Conservation (phyloP, 1,140 invertebrate genomes). For the Drosophila subpulchrella region DNA sequence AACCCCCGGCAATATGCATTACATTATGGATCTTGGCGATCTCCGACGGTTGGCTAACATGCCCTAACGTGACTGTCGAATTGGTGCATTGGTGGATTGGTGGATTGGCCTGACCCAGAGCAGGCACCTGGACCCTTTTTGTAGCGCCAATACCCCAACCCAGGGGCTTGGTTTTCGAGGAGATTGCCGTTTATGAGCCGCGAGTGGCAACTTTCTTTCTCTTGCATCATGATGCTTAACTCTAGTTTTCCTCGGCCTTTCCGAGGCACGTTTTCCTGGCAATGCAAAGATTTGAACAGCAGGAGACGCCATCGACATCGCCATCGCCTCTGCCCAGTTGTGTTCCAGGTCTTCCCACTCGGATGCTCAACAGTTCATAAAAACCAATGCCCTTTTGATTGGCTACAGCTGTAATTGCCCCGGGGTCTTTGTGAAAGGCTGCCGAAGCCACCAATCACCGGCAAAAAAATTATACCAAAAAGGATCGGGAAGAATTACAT, state of each 20-base stretch:
- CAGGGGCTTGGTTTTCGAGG: slow-evolving; percentile 30
- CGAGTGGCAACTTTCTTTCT: slow-evolving; percentile 71
- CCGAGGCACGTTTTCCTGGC: slow-evolving; percentile 65
- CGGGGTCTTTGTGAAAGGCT: slow-evolving; percentile 64
- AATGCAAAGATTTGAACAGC: slow-evolving; percentile 80
- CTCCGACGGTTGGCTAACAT: slow-evolving; percentile 53
- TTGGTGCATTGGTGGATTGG: slow-evolving; percentile 1
- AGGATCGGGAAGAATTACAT: neutral
- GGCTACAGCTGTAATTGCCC: slow-evolving; percentile 69
- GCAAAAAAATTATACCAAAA: neutral
- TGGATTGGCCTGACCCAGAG: slow-evolving; percentile 51
- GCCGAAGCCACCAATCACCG: neutral
- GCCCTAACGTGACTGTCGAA: slow-evolving; percentile 69
- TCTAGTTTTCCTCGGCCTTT: slow-evolving; percentile 10
- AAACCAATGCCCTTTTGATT: slow-evolving; percentile 82
- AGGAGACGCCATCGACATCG: slow-evolving; percentile 57
- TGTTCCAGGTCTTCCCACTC: slow-evolving; percentile 32
- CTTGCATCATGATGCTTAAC: slow-evolving; percentile 67
- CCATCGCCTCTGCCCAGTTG: slow-evolving; percentile 33
- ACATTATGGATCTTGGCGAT: slow-evolving; percentile 64
- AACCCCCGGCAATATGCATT: slow-evolving; percentile 65
- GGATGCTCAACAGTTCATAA: slow-evolving; percentile 69
- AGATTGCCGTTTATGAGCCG: slow-evolving; percentile 73
- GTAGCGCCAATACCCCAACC: slow-evolving; percentile 2
- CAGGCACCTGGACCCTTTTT: slow-evolving; percentile 43